Percentiles rank a stretch among this genome's conserved stretches.
Evolutionary conservation across 1,140 invertebrate genomes (phyloP).

Genomic region (Drosophila ananassae): DNA sequence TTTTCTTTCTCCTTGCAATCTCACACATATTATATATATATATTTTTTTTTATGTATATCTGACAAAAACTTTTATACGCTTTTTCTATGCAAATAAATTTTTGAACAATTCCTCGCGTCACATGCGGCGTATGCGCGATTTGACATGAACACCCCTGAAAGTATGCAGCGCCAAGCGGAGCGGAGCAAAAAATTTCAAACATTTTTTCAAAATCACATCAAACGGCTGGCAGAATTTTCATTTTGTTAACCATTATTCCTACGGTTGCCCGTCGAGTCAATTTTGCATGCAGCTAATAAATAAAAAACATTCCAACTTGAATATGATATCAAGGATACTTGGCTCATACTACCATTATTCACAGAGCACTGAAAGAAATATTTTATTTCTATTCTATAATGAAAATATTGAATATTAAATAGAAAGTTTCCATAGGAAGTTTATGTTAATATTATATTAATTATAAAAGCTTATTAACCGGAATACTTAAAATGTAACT

Average conservation of each 20-base stretch:
- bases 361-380: constrained; percentile 11
- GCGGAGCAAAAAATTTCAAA: constrained; percentile 21
- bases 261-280: constrained; percentile 6
- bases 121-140: constrained; percentile 70
- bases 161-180: constrained; percentile 47
- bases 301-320: constrained; percentile 37
- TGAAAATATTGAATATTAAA: too few relatives aligned
- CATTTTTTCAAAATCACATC: constrained; percentile 40
- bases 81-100: constrained; percentile 28
- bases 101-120: constrained; percentile 28
- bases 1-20: constrained; percentile 18
- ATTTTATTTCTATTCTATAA: too few relatives aligned
- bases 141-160: constrained; percentile 43
- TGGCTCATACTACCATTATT: constrained; percentile 1
- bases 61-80: constrained; percentile 23
- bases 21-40: not conserved
- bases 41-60: constrained; percentile 8
- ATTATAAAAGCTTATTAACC: not conserved
- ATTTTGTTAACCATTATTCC: constrained; percentile 4
- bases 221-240: constrained; percentile 12
- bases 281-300: constrained; percentile 44
- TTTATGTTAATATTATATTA: too few relatives aligned
- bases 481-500: too few relatives aligned
- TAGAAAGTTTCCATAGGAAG: too few relatives aligned
- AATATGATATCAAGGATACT: constrained; percentile 41